Evolutionary conservation across 2,888 invertebrate genomes (phyloP).

Genomic region (Allacma fusca): DNA sequence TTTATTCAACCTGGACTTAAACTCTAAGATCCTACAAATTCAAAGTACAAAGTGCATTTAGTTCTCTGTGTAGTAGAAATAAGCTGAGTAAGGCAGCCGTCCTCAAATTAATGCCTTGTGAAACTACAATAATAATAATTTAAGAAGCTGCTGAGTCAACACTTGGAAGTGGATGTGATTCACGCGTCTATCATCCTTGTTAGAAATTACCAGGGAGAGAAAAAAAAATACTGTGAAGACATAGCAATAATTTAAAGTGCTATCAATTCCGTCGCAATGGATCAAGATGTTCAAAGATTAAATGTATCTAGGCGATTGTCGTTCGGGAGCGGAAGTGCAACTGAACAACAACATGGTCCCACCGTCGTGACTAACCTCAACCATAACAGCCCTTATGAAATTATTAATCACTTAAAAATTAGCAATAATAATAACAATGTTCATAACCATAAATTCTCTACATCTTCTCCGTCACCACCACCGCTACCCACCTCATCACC

Average conservation of each 20-base stretch:
- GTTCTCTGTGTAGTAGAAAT: too few relatives aligned
- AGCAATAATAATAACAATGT: slow-evolving; percentile 25
- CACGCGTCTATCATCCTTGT: too few relatives aligned
- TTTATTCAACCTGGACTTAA: too few relatives aligned
- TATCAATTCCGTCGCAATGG: not conserved
- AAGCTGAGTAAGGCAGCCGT: too few relatives aligned
- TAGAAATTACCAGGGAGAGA: too few relatives aligned
- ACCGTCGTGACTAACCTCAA: not conserved
- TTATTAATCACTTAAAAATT: slow-evolving; percentile 9
- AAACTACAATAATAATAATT: too few relatives aligned
- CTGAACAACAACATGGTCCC: not conserved
- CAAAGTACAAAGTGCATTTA: too few relatives aligned
- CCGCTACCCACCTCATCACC: slow-evolving; percentile 18
- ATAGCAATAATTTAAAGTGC: not conserved
- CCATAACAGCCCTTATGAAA: slow-evolving; percentile 4
- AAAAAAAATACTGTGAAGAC: too few relatives aligned
- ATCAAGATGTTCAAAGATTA: slow-evolving; percentile 16
- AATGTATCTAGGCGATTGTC: not conserved
- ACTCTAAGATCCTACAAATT: too few relatives aligned
- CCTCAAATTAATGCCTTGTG: too few relatives aligned
- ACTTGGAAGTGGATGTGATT: too few relatives aligned
- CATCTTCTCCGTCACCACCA: not conserved
- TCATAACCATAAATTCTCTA: not conserved
- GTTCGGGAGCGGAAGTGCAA: not conserved
- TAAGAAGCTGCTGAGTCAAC: too few relatives aligned